Base-by-base conservation (phyloP, 2,797 vertebrate species). In the Vespertilio murinus region DNA sequence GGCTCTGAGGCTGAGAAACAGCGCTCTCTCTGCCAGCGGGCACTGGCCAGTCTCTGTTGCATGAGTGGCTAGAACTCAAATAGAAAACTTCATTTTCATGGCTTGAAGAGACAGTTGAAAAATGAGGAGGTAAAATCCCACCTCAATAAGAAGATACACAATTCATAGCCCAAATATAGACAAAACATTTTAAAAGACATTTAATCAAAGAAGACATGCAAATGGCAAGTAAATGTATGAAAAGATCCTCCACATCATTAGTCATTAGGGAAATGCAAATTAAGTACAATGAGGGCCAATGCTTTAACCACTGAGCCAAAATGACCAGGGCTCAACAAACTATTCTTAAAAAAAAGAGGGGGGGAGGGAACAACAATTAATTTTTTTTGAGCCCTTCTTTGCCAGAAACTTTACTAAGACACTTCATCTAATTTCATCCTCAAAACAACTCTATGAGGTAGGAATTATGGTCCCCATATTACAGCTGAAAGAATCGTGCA, bases 401-500 rank as follows among this genome's bases (percentile, higher is more conserved):
- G 30, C 17, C n/a, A 82, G 52, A 20, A 79, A 93, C 17, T 70
- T 5, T 70, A 79, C 38, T 61, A 94, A 90, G 38, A 77, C 7
- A 90, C 6, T 35, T 82, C 38, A 61, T 47, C 59, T 91, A 28
- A 86, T 81, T 87, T 84, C 30, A 79, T 87, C 74, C 52, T 92
- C 49, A 81, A 90, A 73, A 90, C 13, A 94, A 70, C 7, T 95
- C 54, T 92, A 22, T 30, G 25, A 94, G 73, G 17, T 71, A 86
- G 74, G 25, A 82, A 78, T 88, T 88, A 94, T 30, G 13, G 78
- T 88, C 28, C 35, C 47, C 75, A 89, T 30, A 85, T 91, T 86
- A 80, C 2, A 82, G 84, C 14, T 75, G 22, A 71, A 87, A 90
- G 64, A 85, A 73, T 59, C 65, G 54, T 42, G 40, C 20, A 92